Conservation (phyloP, 2,888 invertebrate genomes). For the Endomychus coccineus region DNA sequence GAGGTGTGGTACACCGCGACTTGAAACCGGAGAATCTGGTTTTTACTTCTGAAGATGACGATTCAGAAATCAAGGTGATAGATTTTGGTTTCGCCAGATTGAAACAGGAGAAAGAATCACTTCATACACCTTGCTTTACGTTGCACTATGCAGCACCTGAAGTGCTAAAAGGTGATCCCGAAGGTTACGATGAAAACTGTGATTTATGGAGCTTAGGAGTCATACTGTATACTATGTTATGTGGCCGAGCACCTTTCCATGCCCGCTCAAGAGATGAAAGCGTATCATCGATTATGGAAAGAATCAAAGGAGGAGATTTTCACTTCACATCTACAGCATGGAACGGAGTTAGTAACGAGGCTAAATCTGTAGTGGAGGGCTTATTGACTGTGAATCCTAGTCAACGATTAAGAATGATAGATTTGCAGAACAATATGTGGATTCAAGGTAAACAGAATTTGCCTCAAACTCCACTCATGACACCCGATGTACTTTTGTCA, state of each 20-base stretch:
- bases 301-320: constrained; percentile 74
- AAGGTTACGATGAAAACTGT: constrained; percentile 85
- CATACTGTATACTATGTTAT: constrained; percentile 65
- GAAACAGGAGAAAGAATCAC: constrained; percentile 53
- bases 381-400: constrained; percentile 73
- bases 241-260: constrained; percentile 84
- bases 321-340: constrained; percentile 64
- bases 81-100: constrained; percentile 95
- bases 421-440: constrained; percentile 65
- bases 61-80: constrained; percentile 72
- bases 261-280: constrained; percentile 61
- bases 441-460: constrained; percentile 45
- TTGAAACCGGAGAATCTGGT: constrained; percentile 86
- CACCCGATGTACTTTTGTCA: constrained; percentile 51
- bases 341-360: constrained; percentile 64
- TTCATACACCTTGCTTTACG: constrained; percentile 88
- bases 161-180: constrained; percentile 57
- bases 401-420: constrained; percentile 59
- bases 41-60: constrained; percentile 51
- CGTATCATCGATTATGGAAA: constrained; percentile 67
- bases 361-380: constrained; percentile 67
- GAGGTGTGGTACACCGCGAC: constrained; percentile 85
- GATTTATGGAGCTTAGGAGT: constrained; percentile 96
- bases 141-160: constrained; percentile 94
- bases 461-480: constrained; percentile 52